Evolutionary conservation across 64 coral and sea anemone genomes (phyloP).

Genomic region (Pocillopora verrucosa): DNA sequence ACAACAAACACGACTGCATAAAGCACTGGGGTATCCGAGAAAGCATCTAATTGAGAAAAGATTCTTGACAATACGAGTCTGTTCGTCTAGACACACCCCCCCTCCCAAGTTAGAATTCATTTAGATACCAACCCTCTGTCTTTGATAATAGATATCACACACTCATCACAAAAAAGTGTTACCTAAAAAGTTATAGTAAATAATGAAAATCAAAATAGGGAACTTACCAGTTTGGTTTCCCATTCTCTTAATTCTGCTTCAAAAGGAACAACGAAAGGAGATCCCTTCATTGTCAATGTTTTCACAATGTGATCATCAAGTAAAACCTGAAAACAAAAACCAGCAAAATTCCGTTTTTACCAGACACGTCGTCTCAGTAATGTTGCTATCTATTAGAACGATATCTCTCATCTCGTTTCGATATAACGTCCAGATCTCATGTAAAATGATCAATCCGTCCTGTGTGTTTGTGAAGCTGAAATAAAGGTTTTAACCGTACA

Average conservation of each 20-base stretch:
- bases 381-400: background rate
- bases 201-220: background rate
- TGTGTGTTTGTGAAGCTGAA: no score
- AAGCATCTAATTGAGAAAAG: background rate
- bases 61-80: background rate
- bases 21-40: background rate
- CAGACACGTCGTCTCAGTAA: background rate
- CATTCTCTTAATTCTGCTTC: constrained; percentile 89
- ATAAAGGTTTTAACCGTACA: no score
- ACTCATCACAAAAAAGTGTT: background rate
- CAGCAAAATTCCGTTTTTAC: background rate
- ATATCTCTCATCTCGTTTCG: background rate
- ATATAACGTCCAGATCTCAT: no score
- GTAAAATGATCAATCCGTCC: no score
- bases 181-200: background rate
- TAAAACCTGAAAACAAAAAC: constrained; percentile 57
- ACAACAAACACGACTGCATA: background rate
- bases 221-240: constrained; percentile 85
- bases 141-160: no score
- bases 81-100: no score
- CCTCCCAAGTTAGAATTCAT: no score
- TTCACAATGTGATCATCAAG: constrained; percentile 96
- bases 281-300: constrained; percentile 95
- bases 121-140: no score
- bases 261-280: constrained; percentile 95